These are phyloP conservation scores for Diglossa cyanea DNA, from an alignment of 2,797 vertebrate genomes.

Conservation along the genomic window DNA sequence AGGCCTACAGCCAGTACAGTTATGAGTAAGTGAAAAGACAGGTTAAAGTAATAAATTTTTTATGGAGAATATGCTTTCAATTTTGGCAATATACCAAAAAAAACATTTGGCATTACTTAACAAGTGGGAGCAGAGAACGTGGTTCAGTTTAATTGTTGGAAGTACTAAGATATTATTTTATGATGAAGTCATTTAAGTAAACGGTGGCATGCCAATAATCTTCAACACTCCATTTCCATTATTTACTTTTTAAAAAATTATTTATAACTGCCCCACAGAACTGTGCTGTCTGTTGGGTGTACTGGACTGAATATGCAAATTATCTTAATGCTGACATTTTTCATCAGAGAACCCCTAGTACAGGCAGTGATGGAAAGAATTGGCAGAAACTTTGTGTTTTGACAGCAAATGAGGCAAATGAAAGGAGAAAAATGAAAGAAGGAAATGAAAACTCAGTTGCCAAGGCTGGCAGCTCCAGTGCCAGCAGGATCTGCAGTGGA, in stretches of 20 bases:
- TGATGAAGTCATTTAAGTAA: background rate
- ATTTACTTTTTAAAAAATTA: background rate
- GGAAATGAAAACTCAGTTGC: background rate
- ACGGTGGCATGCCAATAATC: background rate
- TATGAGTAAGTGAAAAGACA: background rate
- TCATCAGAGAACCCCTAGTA: background rate
- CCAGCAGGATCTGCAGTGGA: accelerated
- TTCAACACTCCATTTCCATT: background rate
- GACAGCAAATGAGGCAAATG: background rate
- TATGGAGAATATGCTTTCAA: background rate
- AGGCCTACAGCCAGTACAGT: background rate
- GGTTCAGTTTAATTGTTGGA: background rate
- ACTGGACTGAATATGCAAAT: background rate
- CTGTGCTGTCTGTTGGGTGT: background rate
- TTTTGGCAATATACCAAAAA: background rate
- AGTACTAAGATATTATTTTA: background rate
- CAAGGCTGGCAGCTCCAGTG: background rate
- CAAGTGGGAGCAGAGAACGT: background rate
- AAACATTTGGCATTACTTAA: background rate
- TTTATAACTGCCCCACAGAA: background rate
- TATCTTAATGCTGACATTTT: background rate
- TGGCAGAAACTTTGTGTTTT: background rate
- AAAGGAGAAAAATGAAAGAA: background rate
- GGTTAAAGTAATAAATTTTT: slow-evolving; percentile 4
- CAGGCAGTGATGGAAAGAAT: background rate